phyloP scores from a whole-genome alignment of 2,113 vertebrate genomes.

The Lamprologus speciosus region DNA sequence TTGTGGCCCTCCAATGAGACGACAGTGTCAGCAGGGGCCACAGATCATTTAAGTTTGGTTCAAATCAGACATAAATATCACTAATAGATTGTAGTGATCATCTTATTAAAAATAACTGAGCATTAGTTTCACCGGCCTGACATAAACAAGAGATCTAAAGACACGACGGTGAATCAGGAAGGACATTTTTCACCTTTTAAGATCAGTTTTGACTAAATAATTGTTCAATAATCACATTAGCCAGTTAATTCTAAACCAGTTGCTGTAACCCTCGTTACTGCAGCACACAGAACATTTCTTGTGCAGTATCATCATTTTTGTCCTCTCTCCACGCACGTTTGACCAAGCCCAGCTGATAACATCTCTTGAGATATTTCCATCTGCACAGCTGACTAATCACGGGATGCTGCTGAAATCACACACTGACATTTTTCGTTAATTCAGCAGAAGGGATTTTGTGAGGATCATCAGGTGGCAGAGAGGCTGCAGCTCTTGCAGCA shows the following conservation, averaged over 20 bases:
- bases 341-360: background rate
- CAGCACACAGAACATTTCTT: background rate
- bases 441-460: background rate
- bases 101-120: background rate
- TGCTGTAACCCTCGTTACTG: background rate
- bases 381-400: background rate
- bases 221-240: background rate
- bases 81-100: background rate
- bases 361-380: background rate
- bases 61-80: background rate
- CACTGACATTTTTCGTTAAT: background rate
- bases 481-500: constrained; percentile 44
- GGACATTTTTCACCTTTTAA: background rate
- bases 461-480: background rate
- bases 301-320: background rate
- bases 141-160: background rate
- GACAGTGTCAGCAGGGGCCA: background rate
- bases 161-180: background rate
- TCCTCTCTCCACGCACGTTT: rapidly evolving
- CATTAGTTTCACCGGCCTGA: rapidly evolving
- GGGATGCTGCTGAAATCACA: background rate
- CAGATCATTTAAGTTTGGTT: background rate
- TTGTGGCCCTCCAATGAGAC: background rate
- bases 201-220: background rate
- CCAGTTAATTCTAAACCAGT: background rate